A percentile compares a stretch with the other conserved stretches of the same genome.
phyloP scores from a whole-genome alignment of 2,888 invertebrate species.

The Leptinotarsa tumamoca region DNA sequence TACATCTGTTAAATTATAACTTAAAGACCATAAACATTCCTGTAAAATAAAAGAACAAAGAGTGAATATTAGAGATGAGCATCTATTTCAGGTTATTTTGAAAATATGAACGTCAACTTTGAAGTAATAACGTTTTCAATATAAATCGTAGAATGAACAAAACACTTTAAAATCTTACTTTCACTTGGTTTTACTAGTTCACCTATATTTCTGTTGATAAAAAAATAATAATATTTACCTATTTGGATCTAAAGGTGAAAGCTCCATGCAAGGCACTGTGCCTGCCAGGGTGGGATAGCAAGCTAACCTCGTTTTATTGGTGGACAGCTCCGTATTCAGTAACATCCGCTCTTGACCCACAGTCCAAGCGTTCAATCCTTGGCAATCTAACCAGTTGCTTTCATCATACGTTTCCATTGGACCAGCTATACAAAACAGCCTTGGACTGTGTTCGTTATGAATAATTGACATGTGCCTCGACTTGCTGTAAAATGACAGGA shows the following conservation, averaged over 20 bases:
- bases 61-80: too few relatives aligned
- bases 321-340: conserved; percentile 67
- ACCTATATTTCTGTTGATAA: too few relatives aligned
- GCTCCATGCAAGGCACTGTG: conserved; percentile 72
- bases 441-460: conserved; percentile 70
- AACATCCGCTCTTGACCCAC: conserved; percentile 73
- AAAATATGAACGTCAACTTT: too few relatives aligned
- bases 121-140: too few relatives aligned
- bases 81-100: too few relatives aligned
- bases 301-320: conserved; percentile 61
- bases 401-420: conserved; percentile 55
- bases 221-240: conserved; percentile 65
- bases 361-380: conserved; percentile 71
- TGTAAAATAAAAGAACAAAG: too few relatives aligned
- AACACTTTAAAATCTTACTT: too few relatives aligned
- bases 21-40: too few relatives aligned
- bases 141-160: too few relatives aligned
- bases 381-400: conserved; percentile 51
- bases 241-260: conserved; percentile 78
- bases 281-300: conserved; percentile 74
- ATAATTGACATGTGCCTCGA: conserved; percentile 56
- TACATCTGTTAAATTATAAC: too few relatives aligned
- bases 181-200: too few relatives aligned
- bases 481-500: conserved; percentile 40
- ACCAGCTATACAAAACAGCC: conserved; percentile 72